A percentile compares a stretch with the other conserved stretches of the same genome.
Conservation (phyloP, 2,888 invertebrate genomes). For the Poecilobothrus nobilitatus region DNA sequence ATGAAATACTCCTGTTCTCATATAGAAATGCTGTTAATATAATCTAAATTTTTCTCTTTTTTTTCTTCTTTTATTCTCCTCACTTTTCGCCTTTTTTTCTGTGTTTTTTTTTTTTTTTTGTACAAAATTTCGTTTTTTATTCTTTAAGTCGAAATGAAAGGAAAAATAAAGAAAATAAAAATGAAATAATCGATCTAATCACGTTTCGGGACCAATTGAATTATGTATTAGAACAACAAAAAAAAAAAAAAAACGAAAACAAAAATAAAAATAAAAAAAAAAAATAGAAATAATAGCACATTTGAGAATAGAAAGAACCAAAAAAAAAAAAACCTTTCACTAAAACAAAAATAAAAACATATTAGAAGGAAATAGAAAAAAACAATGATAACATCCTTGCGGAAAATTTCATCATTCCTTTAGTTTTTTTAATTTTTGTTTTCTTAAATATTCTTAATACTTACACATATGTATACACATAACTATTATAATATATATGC, state of each 20-base stretch:
- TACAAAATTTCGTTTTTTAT: not conserved
- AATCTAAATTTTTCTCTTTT: not conserved
- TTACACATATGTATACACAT: no score
- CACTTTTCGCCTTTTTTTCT: not conserved
- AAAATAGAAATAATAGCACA: not conserved
- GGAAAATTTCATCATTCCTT: not conserved
- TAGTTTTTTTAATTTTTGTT: not conserved
- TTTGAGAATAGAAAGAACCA: not conserved
- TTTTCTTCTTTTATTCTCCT: not conserved
- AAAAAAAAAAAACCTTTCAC: not conserved
- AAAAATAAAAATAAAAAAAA: not conserved
- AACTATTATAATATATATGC: no score
- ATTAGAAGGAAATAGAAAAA: no score
- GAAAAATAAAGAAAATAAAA: not conserved
- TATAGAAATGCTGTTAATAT: not conserved
- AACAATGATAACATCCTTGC: not conserved
- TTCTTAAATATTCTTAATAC: not conserved
- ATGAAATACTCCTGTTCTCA: not conserved
- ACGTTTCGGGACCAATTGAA: slow-evolving; percentile 11
- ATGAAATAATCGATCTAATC: slow-evolving; percentile 7
- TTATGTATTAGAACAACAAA: slow-evolving; percentile 9
- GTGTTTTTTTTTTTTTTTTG: not conserved
- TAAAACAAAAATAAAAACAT: not conserved
- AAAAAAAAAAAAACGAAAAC: not conserved
- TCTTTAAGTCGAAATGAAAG: not conserved